phyloP scores from a whole-genome alignment of 2,888 invertebrate genomes.

The Campopleginae sp. region DNA sequence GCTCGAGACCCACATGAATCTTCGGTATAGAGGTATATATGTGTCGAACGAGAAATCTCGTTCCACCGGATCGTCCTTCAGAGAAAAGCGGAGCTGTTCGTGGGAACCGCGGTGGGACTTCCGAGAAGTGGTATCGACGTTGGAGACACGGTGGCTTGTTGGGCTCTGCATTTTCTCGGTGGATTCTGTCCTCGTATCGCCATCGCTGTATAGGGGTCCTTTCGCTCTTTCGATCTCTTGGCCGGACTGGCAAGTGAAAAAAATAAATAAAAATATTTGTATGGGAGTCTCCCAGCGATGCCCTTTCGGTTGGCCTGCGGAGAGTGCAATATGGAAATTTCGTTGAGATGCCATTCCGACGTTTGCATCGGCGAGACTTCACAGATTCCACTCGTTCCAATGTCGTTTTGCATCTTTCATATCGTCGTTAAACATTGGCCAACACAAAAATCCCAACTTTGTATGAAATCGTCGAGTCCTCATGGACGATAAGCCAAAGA shows the following conservation, averaged over 20 bases:
- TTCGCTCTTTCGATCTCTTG: conserved; percentile 28
- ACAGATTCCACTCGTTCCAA: not conserved
- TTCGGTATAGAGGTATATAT: conserved; percentile 28
- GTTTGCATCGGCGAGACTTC: conserved; percentile 64
- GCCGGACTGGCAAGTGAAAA: conserved; percentile 35
- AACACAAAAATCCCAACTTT: not conserved
- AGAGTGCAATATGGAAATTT: conserved; percentile 76
- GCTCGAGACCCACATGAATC: conserved; percentile 11
- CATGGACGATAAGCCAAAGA: not conserved
- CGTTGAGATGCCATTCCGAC: conserved; percentile 57
- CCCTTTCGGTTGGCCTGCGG: conserved; percentile 37
- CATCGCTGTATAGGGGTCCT: conserved; percentile 40
- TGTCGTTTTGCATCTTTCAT: conserved; percentile 3
- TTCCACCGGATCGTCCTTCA: conserved; percentile 71
- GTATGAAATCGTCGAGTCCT: conserved; percentile 1
- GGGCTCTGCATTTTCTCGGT: conserved; percentile 47
- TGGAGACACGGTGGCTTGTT: conserved; percentile 68
- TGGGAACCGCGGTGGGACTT: conserved; percentile 80
- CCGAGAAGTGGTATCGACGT: conserved; percentile 75
- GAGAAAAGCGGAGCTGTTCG: conserved; percentile 80
- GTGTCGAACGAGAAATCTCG: conserved; percentile 56
- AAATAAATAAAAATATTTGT: conserved; percentile 61
- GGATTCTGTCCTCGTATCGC: conserved; percentile 49
- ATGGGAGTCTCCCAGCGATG: conserved; percentile 54
- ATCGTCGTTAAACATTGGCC: conserved; percentile 21